These are phyloP conservation scores for Rhineura floridana DNA, from an alignment of 2,113 vertebrate genomes.

Conservation along the genomic window DNA sequence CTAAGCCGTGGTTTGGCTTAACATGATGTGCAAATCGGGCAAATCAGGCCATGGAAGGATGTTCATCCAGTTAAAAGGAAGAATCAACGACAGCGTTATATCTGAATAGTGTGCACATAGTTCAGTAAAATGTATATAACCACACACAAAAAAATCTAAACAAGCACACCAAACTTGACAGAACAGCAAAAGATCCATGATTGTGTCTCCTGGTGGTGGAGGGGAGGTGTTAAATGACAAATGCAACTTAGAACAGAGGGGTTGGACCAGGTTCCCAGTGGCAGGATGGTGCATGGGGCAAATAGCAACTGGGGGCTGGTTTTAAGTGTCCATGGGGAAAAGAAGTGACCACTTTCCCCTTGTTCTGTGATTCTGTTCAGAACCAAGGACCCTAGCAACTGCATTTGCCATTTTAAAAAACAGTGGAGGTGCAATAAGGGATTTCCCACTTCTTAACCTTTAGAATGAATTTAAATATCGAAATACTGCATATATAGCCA, in stretches of 20 bases:
- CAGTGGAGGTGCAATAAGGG: background rate
- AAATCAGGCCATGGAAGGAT: background rate
- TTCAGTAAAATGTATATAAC: background rate
- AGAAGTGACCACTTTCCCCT: background rate
- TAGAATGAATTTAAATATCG: background rate
- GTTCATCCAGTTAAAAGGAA: background rate
- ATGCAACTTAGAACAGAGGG: background rate
- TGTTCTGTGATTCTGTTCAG: background rate
- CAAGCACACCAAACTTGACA: background rate
- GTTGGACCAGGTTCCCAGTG: background rate
- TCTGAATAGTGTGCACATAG: background rate
- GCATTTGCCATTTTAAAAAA: background rate
- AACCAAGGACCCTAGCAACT: background rate
- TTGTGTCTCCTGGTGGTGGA: background rate
- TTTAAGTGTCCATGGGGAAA: background rate
- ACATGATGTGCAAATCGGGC: too few species aligned
- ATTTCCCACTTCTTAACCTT: background rate
- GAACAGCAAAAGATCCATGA: background rate
- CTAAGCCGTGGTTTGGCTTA: too few species aligned
- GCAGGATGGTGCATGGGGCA: too few species aligned
- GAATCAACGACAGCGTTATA: background rate
- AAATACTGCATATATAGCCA: background rate
- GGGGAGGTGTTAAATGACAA: background rate
- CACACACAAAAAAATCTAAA: background rate
- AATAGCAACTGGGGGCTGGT: too few species aligned